phyloP scores from a whole-genome alignment of 2,113 vertebrate species.

The Sphyrna mokarran region DNA sequence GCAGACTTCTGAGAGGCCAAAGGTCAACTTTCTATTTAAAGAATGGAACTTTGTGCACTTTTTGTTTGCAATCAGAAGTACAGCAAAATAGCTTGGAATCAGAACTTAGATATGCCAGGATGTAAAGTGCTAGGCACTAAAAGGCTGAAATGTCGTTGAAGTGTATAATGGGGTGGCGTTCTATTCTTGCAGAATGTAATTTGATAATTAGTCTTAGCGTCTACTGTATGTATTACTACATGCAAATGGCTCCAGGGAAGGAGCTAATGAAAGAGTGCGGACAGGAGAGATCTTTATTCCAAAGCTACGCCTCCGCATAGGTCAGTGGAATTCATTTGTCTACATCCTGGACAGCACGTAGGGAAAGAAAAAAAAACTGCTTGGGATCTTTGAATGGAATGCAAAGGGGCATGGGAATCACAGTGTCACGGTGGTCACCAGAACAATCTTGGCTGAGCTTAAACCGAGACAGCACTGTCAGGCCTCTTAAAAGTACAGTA shows the following conservation, averaged over 20 bases:
- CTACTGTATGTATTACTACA: slow-evolving; percentile 55
- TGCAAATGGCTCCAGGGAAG: slow-evolving; percentile 61
- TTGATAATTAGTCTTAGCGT: slow-evolving; percentile 47
- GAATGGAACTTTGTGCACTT: slow-evolving; percentile 40
- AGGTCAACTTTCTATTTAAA: slow-evolving; percentile 47
- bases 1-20: slow-evolving; percentile 58
- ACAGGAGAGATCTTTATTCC: slow-evolving; percentile 68
- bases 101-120: slow-evolving; percentile 47
- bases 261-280: slow-evolving; percentile 72
- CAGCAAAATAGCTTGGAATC: slow-evolving; percentile 42
- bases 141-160: slow-evolving; percentile 47
- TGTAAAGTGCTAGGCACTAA: slow-evolving; percentile 50
- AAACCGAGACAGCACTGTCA: slow-evolving; percentile 69
- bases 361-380: slow-evolving; percentile 64
- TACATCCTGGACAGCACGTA: slow-evolving; percentile 80
- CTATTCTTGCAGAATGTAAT: slow-evolving; percentile 47
- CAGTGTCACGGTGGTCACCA: slow-evolving; percentile 75
- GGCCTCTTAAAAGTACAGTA: slow-evolving; percentile 56
- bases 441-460: slow-evolving; percentile 76
- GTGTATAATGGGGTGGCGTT: slow-evolving; percentile 46
- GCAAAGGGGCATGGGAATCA: slow-evolving; percentile 88
- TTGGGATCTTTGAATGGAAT: slow-evolving; percentile 83
- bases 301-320: slow-evolving; percentile 78
- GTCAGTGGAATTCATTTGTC: slow-evolving; percentile 86
- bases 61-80: slow-evolving; percentile 10